phyloP scores from a whole-genome alignment of 2,888 invertebrate genomes.

The Chrysodeixis includens region DNA sequence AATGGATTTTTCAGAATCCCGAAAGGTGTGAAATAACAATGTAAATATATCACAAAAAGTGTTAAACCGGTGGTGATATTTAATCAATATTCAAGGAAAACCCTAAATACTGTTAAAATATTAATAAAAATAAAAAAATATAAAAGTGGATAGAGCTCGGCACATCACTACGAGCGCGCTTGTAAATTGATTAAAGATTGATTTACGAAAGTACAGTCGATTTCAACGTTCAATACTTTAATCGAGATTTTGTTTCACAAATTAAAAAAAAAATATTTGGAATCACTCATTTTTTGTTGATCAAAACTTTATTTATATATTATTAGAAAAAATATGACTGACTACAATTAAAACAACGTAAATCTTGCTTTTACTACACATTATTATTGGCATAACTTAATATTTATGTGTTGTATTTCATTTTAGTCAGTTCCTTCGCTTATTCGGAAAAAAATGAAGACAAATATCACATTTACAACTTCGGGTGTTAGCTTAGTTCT shows the following conservation, averaged over 20 bases:
- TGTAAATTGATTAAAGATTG: conserved; percentile 26
- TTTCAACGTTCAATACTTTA: neutral
- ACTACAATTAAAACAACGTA: no score
- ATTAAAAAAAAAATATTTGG: no score
- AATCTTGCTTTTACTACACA: no score
- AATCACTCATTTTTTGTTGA: no score
- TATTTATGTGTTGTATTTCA: no score
- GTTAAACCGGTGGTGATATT: neutral
- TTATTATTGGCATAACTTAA: no score
- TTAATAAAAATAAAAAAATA: neutral
- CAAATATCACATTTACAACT: neutral
- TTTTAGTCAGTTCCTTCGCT: no score
- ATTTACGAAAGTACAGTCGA: conserved; percentile 27
- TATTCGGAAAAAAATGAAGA: no score
- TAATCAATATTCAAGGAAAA: neutral
- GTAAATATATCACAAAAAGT: neutral
- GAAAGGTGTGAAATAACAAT: neutral
- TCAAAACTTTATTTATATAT: no score
- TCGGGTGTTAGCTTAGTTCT: neutral
- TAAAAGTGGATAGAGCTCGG: conserved; percentile 3
- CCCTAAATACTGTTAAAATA: neutral
- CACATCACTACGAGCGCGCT: conserved; percentile 9
- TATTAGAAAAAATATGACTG: no score
- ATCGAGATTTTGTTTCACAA: no score
- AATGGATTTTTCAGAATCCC: no score